These are phyloP conservation scores for Donacobius atricapilla DNA, from an alignment of 2,113 vertebrate genomes.

Conservation along the genomic window DNA sequence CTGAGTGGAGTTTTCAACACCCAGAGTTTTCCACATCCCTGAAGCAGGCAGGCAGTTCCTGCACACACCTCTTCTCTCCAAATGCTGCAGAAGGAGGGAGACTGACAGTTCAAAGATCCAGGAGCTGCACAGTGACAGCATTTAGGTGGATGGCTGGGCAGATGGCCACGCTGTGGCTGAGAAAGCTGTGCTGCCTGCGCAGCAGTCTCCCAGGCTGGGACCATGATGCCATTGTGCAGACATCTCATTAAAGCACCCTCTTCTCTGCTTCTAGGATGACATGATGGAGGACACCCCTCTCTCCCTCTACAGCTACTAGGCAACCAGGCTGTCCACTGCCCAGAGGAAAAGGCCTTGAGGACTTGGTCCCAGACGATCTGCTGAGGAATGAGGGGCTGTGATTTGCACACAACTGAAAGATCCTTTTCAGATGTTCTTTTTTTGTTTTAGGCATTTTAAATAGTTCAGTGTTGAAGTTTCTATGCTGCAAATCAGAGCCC, in stretches of 20 bases:
- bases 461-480: constrained; percentile 25
- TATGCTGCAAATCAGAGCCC: constrained; percentile 16
- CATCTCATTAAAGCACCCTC: constrained; percentile 1
- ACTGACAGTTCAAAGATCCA: background rate
- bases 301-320: constrained; percentile 91
- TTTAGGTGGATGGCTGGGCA: background rate
- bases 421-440: constrained; percentile 38
- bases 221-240: background rate
- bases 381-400: constrained; percentile 41
- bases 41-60: background rate
- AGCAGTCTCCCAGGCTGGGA: background rate
- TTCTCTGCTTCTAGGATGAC: constrained; percentile 80
- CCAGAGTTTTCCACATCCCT: background rate
- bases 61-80: background rate
- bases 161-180: background rate
- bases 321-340: constrained; percentile 12
- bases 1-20: background rate
- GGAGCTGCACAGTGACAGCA: background rate
- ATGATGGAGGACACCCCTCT: constrained; percentile 93
- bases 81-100: background rate
- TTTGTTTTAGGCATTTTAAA: constrained; percentile 30
- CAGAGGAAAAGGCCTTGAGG: constrained; percentile 33
- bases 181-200: background rate
- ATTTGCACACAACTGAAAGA: constrained; percentile 62
- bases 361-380: constrained; percentile 34